These are phyloP conservation scores for Bombus vancouverensis DNA, from an alignment of 1,140 invertebrate species.

Conservation along the genomic window DNA sequence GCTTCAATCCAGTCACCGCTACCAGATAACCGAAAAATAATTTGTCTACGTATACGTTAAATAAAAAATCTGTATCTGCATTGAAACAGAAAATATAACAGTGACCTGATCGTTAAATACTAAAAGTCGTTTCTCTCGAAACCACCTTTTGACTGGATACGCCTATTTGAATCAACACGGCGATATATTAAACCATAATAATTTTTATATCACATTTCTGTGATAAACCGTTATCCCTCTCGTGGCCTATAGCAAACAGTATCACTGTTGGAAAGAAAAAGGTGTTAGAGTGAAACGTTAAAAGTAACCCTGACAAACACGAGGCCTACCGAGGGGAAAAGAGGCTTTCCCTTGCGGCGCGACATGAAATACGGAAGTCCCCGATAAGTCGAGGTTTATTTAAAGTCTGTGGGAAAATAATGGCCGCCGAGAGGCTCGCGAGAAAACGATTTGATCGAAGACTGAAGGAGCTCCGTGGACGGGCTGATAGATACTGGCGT, in stretches of 20 bases:
- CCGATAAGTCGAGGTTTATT: slow-evolving; percentile 45
- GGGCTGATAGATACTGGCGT: slow-evolving; percentile 36
- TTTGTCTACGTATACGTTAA: too few relatives aligned
- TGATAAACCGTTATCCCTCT: too few relatives aligned
- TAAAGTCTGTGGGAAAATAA: slow-evolving; percentile 35
- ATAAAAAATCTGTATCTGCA: too few relatives aligned
- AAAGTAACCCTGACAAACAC: slow-evolving; percentile 12
- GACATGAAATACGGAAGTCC: slow-evolving; percentile 34
- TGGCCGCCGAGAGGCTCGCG: slow-evolving; percentile 9
- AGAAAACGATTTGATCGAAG: slow-evolving; percentile 24
- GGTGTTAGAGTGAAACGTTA: slow-evolving; percentile 12
- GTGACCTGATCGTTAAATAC: too few relatives aligned
- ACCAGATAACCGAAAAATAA: too few relatives aligned
- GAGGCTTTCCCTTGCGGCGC: neutral
- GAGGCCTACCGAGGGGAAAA: neutral
- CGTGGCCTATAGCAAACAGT: neutral
- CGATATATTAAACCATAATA: too few relatives aligned
- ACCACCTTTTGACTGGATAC: too few relatives aligned
- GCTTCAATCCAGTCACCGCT: too few relatives aligned
- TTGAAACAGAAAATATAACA: too few relatives aligned
- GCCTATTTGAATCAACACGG: too few relatives aligned
- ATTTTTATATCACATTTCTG: too few relatives aligned
- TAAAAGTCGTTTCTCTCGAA: too few relatives aligned
- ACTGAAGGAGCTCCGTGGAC: neutral
- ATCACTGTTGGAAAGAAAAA: neutral